Base-by-base conservation (phyloP, 2,888 invertebrate genomes). In the Gymnosoma rotundatum region DNA sequence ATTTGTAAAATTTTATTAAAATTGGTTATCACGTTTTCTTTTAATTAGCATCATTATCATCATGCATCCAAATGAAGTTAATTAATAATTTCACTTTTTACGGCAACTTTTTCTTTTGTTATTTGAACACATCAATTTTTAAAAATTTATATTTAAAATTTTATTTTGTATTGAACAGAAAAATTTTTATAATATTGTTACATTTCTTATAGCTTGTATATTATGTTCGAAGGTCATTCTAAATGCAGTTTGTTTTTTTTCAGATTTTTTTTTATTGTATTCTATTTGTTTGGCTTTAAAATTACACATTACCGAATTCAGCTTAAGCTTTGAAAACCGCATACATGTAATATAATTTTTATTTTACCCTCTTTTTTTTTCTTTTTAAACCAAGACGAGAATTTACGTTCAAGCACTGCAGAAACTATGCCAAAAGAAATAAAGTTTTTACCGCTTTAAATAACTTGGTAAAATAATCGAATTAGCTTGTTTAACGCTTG, bases 401-500 rank as follows among this genome's bases (percentile, higher is more conserved):
- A 50, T 63, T 70, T 60, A 72, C 70, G 76, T 82, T 67, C 38
- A 36, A 72, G 72, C 12, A 48, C 78, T 50, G n/a, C n/a, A 50
- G 18, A 50, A 50, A 50, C n/a, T 50, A 50, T 50, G 42, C 25
- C 32, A 52, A 45, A 69, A 54, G 32, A 32, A 32, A 32, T n/a
- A 73, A 7, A 14, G 20, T 32, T 81, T 79, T 50, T 14, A 38
- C 58, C 76, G 67, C 50, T 76, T 60, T 32, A 5, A 8, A 18
- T 32, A 60, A 21, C 20, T 72, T 50, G 42, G 61, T 38, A 54
- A 32, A 25, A 21, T 42, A 54, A 70, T 6, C 42, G 81, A 74
- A 81, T 64, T 81, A 20, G 52, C 54, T 64, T 69, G 78, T 70
- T 84, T 58, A 81, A 81, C 81, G 84, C 70, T 81, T 81, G 74